Evolutionary conservation across 2,797 vertebrate species (phyloP).

Genomic region (Buphagus erythrorhynchus): DNA sequence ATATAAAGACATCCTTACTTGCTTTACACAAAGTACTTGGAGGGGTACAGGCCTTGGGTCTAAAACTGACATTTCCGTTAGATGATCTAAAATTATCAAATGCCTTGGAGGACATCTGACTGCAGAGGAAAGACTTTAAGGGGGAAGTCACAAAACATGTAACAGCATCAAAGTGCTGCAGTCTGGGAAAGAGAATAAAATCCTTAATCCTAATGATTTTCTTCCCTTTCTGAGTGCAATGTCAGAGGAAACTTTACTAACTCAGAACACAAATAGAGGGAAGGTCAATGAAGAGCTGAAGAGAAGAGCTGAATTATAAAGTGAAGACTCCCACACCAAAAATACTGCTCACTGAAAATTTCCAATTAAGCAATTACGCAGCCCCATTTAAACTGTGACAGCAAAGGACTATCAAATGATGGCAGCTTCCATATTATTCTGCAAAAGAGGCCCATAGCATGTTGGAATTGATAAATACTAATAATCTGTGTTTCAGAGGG

Average conservation of each 20-base stretch:
- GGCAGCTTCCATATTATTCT: neutral
- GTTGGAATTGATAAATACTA: neutral
- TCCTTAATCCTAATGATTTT: neutral
- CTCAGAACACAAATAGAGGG: neutral
- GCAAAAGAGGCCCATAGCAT: neutral
- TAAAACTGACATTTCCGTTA: neutral
- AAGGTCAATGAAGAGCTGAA: neutral
- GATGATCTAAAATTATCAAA: conserved; percentile 25
- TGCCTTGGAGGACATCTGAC: neutral
- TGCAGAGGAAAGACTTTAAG: neutral
- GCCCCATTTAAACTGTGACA: neutral
- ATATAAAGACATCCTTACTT: neutral
- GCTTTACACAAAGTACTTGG: neutral
- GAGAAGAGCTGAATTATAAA: neutral
- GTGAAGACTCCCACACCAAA: neutral
- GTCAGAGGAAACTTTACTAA: neutral
- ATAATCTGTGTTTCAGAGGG: neutral
- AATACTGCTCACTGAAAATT: neutral
- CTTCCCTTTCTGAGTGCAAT: neutral
- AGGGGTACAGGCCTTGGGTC: neutral
- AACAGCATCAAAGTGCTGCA: neutral
- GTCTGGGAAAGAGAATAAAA: neutral
- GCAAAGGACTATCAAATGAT: neutral
- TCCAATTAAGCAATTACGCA: neutral
- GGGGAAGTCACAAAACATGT: neutral